A percentile compares a stretch with the other conserved stretches of the same genome.
Conservation (phyloP, 2,797 vertebrate species). For the Anabacerthia variegaticeps region DNA sequence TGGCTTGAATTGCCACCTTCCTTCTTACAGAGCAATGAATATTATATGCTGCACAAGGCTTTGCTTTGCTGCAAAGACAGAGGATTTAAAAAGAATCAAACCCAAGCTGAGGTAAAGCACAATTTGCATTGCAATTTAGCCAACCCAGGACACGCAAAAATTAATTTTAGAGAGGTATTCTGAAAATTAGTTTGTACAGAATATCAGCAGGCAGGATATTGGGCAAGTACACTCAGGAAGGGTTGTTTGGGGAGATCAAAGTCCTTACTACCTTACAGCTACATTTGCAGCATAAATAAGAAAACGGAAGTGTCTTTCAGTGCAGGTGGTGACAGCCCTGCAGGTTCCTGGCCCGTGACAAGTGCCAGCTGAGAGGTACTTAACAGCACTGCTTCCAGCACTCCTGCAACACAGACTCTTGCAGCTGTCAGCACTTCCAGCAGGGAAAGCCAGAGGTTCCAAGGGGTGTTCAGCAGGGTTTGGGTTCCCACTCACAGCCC, state of each 20-base stretch:
- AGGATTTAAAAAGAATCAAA: background rate
- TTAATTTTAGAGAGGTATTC: background rate
- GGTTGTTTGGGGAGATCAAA: background rate
- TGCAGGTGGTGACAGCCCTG: background rate
- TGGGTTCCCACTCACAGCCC: background rate
- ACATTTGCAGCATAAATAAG: background rate
- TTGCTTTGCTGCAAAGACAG: background rate
- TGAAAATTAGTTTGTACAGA: background rate
- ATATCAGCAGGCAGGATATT: background rate
- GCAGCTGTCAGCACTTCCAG: background rate
- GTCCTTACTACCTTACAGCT: background rate
- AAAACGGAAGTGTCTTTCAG: background rate
- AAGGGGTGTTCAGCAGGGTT: background rate
- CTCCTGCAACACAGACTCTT: background rate
- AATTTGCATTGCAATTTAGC: background rate
- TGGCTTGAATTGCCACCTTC: background rate
- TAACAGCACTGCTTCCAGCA: background rate
- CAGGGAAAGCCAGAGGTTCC: background rate
- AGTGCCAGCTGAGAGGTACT: background rate
- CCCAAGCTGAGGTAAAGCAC: background rate
- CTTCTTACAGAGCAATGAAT: background rate
- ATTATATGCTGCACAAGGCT: background rate
- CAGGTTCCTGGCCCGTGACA: background rate
- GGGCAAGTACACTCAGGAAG: background rate
- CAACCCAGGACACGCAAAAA: background rate